Evolutionary conservation across 2,113 vertebrate genomes (phyloP).

Genomic region (Erythrolamprus reginae): DNA sequence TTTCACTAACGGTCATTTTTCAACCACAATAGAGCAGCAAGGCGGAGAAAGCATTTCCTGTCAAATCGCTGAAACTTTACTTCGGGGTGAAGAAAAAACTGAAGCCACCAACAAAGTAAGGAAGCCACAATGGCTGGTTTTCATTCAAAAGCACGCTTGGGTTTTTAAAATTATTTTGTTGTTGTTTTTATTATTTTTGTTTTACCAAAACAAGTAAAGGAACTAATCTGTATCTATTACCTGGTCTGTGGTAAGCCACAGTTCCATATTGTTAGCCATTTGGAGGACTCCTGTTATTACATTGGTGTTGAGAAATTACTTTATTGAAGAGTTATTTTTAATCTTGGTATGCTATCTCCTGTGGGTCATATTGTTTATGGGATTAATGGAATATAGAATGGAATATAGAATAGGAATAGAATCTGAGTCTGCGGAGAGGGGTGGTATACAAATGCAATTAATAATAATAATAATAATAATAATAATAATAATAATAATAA

Average conservation of each 20-base stretch:
- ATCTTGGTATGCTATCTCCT: constrained; percentile 18
- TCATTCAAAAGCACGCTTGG: neutral
- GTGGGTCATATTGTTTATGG: neutral
- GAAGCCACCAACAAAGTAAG: constrained; percentile 87
- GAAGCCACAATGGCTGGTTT: neutral
- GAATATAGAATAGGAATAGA: no score
- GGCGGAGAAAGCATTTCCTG: constrained; percentile 79
- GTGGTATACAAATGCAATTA: no score
- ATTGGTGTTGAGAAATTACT: constrained; percentile 41
- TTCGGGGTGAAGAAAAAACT: constrained; percentile 88
- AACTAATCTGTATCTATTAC: constrained; percentile 9
- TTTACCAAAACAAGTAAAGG: constrained; percentile 23
- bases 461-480: no score
- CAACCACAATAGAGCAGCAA: constrained; percentile 78
- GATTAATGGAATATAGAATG: neutral
- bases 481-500: no score
- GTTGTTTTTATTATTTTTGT: no score
- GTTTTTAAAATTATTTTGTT: no score
- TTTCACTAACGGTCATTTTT: constrained; percentile 37
- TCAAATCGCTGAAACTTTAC: constrained; percentile 84
- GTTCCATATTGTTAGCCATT: constrained; percentile 32
- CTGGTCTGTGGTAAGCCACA: constrained; percentile 27
- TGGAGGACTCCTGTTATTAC: constrained; percentile 22
- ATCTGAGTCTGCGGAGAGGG: no score
- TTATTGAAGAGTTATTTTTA: constrained; percentile 48